Base-by-base conservation (phyloP, 2,113 vertebrate genomes). In the Excalfactoria chinensis region DNA sequence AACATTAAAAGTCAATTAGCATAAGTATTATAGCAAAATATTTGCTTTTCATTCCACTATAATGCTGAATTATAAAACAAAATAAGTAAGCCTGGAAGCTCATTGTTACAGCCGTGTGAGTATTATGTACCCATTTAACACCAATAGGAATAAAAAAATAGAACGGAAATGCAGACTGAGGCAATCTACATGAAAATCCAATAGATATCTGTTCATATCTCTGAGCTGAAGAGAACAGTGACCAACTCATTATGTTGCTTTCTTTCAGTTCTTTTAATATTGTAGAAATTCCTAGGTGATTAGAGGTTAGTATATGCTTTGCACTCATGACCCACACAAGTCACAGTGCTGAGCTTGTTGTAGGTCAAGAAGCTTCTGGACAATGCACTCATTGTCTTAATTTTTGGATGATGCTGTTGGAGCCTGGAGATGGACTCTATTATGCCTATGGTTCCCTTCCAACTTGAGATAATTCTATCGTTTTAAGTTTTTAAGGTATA, bases 1-100 rank as follows among this genome's bases (percentile, higher is more conserved):
- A 80, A 86, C 88, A 92, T 97, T 97, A 97, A 94, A 97, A 97
- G 75, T 90, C 93, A 91, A 96, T 98, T 98, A 97, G 92, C 84
- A 96, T 84, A 95, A 88, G 69, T 79, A 96, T 93, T 96, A 95
- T 28, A 93, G 51, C 66, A 90, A 95, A 96, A 91, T 93, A 92
- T 94, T 88, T 95, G 63, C 77, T 73, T 91, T 95, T 89, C 66
- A 21, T 34, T 88, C 46, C 76, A 63, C 37, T 51, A 85, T 40
- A 83, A 67, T 55, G 58, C 35, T 83, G 93, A 83, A 91, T 85
- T 87, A 91, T 86, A 89, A 94, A 90, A 73, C n/a, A 92, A 78
- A 95, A 74, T 64, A 88, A 90, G 67, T 67, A 48, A 93, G 84
- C 68, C 64, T 80, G 13, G 49, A 90, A 89, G 16, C 48, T 86